Conservation (phyloP, 2,797 vertebrate genomes). For the Girardinus metallicus region DNA sequence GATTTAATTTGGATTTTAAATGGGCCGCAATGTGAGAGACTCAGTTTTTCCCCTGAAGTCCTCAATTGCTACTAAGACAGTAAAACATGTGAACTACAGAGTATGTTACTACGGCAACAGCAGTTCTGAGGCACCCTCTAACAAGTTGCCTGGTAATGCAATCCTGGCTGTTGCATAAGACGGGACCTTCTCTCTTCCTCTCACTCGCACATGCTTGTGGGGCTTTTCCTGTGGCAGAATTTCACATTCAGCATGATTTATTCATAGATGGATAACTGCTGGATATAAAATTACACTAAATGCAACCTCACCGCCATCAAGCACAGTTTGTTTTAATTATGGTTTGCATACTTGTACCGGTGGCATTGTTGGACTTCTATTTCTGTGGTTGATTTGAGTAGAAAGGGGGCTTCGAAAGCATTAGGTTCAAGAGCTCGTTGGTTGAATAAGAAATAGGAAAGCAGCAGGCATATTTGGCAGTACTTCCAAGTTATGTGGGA, state of each 20-base stretch:
- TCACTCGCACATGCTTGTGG: conserved; percentile 43
- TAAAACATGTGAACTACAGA: conserved; percentile 58
- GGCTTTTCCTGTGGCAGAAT: conserved; percentile 76
- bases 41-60: conserved; percentile 41
- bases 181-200: conserved; percentile 49
- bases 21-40: conserved; percentile 22
- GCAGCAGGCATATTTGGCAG: conserved; percentile 11
- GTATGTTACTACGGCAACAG: conserved; percentile 72
- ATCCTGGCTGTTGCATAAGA: conserved; percentile 74
- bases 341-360: conserved; percentile 11
- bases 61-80: conserved; percentile 37
- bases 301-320: conserved; percentile 53
- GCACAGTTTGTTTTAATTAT: conserved; percentile 45
- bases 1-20: conserved; percentile 12
- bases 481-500: conserved; percentile 9
- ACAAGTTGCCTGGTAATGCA: conserved; percentile 75
- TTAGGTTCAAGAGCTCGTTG: conserved; percentile 31
- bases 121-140: conserved; percentile 71
- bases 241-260: conserved; percentile 76
- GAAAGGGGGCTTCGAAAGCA: conserved; percentile 36
- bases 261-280: conserved; percentile 65
- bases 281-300: conserved; percentile 63
- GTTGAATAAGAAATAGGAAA: conserved; percentile 28
- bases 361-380: conserved; percentile 41
- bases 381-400: conserved; percentile 40